These are phyloP conservation scores for Stegastes partitus DNA, from an alignment of 2,113 vertebrate species.

Conservation along the genomic window DNA sequence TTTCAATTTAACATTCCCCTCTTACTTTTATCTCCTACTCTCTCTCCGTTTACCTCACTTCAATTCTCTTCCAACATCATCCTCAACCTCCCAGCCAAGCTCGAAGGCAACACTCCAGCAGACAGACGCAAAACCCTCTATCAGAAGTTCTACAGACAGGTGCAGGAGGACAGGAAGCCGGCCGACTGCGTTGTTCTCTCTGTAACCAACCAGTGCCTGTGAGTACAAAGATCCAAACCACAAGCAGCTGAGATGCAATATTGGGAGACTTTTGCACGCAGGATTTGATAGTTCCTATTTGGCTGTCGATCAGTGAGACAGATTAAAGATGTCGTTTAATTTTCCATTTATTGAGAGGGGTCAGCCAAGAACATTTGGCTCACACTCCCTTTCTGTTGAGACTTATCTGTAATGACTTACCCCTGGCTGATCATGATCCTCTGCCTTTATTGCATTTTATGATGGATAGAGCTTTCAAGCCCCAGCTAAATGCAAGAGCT, in stretches of 20 bases:
- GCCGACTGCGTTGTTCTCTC: conserved; percentile 85
- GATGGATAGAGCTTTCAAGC: too few relatives aligned
- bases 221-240: conserved; percentile 54
- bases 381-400: not conserved
- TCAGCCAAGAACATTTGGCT: too few relatives aligned
- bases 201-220: conserved; percentile 83
- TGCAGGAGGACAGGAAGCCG: conserved; percentile 83
- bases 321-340: not conserved
- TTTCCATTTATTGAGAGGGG: too few relatives aligned
- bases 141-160: conserved; percentile 82
- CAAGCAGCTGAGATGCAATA: not conserved
- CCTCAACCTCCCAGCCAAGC: conserved; percentile 37
- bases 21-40: not conserved
- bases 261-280: not conserved
- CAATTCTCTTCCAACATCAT: not conserved
- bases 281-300: not conserved
- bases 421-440: not conserved
- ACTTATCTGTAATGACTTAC: not conserved
- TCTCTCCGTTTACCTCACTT: not conserved
- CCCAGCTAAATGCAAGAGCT: not conserved
- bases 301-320: not conserved
- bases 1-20: too few relatives aligned
- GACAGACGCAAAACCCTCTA: conserved; percentile 80
- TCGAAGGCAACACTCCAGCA: conserved; percentile 64
- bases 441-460: not conserved